Base-by-base conservation (phyloP, 2,888 invertebrate genomes). In the Trachelus iudaicus region DNA sequence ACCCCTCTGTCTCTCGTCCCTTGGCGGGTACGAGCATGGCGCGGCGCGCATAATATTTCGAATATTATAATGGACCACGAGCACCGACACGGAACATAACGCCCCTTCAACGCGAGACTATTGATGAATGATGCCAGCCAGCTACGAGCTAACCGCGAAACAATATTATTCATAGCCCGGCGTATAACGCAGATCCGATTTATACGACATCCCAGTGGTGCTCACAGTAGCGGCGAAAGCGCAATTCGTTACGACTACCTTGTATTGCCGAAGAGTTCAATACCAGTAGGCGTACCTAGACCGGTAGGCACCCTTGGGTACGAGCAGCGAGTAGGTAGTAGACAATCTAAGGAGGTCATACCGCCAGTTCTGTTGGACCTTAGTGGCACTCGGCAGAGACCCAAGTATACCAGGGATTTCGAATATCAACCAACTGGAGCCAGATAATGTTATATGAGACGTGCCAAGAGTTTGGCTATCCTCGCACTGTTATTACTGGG, bases 11-110 rank as follows among this genome's bases (percentile, higher is more conserved):
- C 56, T 56, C 56, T 56, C 23, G 56, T 56, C 23, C 56, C 56
- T 23, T 56, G 56, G 56, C 56, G 56, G 23, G 56, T 56, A 56
- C 56, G 56, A 56, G 75, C 79, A 37, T 69, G 74, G 76, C 75
- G 80, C 78, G 79, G 78, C 81, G 79, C 83, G 84, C 83, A 83
- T 83, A 85, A 87, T 85, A 84, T 88, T 87, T 84, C 82, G 82
- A 84, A 83, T 84, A 84, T 84, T 85, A 83, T 83, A 84, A 85
- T 82, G 80, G 76, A 73, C 79, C 76, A 75, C 77, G 76, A 15
- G 33, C 73, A 78, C 71, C 78, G 80, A 84, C 81, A 86, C 77
- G 81, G 75, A 81, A 74, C 83, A 82, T 79, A 81, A 85, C 84
- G 85, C 85, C 85, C 84, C 83, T 83, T 81, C 77, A 75, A 81